A percentile compares a stretch with the other conserved stretches of the same genome.
phyloP scores from a whole-genome alignment of 2,797 vertebrate genomes.

The Staurois parvus region DNA sequence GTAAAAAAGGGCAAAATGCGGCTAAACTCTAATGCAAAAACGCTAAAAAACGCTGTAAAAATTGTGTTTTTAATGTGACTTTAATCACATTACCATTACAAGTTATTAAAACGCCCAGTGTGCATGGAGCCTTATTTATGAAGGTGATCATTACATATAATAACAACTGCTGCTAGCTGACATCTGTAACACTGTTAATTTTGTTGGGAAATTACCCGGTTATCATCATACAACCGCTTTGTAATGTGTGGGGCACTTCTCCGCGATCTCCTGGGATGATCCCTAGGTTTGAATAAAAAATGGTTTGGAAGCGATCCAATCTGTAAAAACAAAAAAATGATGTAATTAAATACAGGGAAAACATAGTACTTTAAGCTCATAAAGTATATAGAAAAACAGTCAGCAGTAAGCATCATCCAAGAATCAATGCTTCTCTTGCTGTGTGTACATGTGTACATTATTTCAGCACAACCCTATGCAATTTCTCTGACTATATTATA shows the following conservation, averaged over 20 bases:
- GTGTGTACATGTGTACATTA: background rate
- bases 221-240: constrained; percentile 91
- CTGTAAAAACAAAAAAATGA: constrained; percentile 72
- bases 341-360: background rate
- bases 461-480: background rate
- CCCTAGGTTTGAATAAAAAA: constrained; percentile 90
- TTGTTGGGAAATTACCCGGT: constrained; percentile 81
- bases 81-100: too few relatives aligned
- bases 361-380: background rate
- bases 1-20: too few relatives aligned
- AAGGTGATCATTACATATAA: too few relatives aligned
- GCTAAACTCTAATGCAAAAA: too few relatives aligned
- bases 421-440: background rate
- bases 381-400: background rate
- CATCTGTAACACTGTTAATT: too few relatives aligned
- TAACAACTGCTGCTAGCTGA: too few relatives aligned
- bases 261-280: constrained; percentile 87
- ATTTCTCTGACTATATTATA: background rate
- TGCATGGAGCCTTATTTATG: too few relatives aligned
- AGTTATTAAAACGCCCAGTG: too few relatives aligned
- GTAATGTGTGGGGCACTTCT: constrained; percentile 89
- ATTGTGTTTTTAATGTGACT: too few relatives aligned
- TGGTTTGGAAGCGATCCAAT: constrained; percentile 95
- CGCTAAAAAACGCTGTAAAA: too few relatives aligned
- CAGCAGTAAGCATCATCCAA: too few relatives aligned